Base-by-base conservation (phyloP, 2,113 vertebrate species). In the Ardeotis arabs region DNA sequence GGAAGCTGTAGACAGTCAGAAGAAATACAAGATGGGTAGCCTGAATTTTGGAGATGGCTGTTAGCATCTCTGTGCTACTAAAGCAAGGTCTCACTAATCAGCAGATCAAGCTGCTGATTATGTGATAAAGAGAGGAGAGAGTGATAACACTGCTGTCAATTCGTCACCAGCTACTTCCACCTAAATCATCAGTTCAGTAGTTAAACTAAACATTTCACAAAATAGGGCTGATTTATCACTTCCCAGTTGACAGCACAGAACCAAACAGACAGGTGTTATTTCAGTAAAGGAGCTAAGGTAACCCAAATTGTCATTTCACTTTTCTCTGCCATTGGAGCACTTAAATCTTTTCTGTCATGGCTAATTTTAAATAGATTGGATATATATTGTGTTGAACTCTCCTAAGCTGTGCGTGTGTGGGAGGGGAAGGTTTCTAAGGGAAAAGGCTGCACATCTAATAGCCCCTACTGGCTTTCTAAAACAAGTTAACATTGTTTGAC, bases 401-500 rank as follows among this genome's bases (percentile, higher is more conserved):
- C 80, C 85, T 85, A 94, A 94, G 90, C 82, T 74, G 21, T 80
- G 52, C 0, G 0, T 92, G 70, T 91, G 92, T 85, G 82, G 92
- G 96, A 96, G 75, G 67, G 88, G 86, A 93, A 29, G 70, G 41
- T 77, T 96, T 96, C 90, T 93, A 75, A 95, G 87, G 69, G 84
- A 95, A 93, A 95, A 95, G 55, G 37, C 69, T 92, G 84, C 74
- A 89, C 84, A 83, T 92, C 84, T 89, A 77, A 95, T 73, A 84
- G 84, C 95, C 94, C 77, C 84, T 83, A 89, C 41, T 89, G 77
- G 70, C 81, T 95, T 94, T 94, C 89, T 92, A 85, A 95, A 94
- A 95, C 89, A 95, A 95, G 94, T 87, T 94, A 96, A 92, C 90
- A 82, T 95, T 95, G 91, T 97, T 95, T 95, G 87, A 95, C 89